phyloP scores from a whole-genome alignment of 1,140 invertebrate genomes.

The Caenorhabditis remanei region DNA sequence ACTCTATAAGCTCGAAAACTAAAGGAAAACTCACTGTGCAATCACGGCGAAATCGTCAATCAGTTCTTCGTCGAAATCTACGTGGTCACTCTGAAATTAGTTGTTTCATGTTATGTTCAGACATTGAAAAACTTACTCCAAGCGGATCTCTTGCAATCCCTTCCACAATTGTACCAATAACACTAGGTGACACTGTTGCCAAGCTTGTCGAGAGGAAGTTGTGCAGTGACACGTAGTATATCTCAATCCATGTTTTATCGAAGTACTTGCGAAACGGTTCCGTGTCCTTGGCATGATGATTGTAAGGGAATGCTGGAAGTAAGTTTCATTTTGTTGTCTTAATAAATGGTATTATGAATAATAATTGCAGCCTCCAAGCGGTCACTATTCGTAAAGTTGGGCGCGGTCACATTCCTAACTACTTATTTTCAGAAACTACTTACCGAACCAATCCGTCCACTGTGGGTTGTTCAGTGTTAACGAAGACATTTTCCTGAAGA shows the following conservation, averaged over 20 bases:
- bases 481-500: constrained; percentile 88
- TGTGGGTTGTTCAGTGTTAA: constrained; percentile 89
- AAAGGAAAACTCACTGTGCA: constrained; percentile 83
- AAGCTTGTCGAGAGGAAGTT: constrained; percentile 91
- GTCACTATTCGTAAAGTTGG: no score
- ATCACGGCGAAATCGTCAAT: constrained; percentile 94
- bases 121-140: not conserved
- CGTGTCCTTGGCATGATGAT: constrained; percentile 91
- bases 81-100: constrained; percentile 66
- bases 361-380: no score
- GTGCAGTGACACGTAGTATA: constrained; percentile 90
- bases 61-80: constrained; percentile 82
- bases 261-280: constrained; percentile 89
- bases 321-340: not conserved
- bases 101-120: not conserved
- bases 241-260: constrained; percentile 93
- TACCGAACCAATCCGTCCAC: constrained; percentile 98
- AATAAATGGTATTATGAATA: no score
- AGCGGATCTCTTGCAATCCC: constrained; percentile 51
- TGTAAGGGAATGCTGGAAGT: constrained; percentile 87
- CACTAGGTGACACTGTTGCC: constrained; percentile 79
- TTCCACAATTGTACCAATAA: constrained; percentile 39
- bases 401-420: no score
- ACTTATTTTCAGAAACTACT: constrained; percentile 74
- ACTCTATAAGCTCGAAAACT: no score